Percentiles rank a stretch among this genome's conserved stretches.
Evolutionary conservation across 2,113 vertebrate species (phyloP).

Genomic region (Syngnathus scovelli): DNA sequence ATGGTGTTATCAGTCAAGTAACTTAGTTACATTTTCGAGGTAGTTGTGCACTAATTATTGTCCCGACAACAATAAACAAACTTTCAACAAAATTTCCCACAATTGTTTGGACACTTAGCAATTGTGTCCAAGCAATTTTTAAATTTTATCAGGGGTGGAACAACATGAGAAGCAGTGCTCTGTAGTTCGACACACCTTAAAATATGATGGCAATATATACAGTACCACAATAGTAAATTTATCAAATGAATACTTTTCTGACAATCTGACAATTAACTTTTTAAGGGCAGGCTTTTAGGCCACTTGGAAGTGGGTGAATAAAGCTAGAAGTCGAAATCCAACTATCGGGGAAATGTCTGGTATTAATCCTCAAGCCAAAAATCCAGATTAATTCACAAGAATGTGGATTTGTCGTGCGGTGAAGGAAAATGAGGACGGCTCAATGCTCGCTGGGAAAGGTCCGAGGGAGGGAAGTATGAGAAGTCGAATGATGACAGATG

Average conservation of each 20-base stretch:
- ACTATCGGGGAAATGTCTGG: neutral
- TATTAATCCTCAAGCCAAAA: neutral
- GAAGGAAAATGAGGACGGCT: constrained; percentile 10
- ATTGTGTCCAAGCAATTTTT: neutral
- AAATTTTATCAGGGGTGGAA: neutral
- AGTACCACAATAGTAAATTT: too few relatives aligned
- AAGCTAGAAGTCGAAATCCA: neutral
- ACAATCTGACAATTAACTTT: neutral
- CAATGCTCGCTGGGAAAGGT: constrained; percentile 22
- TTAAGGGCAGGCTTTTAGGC: too few relatives aligned
- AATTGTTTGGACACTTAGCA: neutral
- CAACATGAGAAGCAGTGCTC: neutral
- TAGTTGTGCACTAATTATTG: too few relatives aligned
- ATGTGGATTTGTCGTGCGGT: neutral
- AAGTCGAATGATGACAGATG: constrained; percentile 45
- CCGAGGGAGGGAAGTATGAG: constrained; percentile 24
- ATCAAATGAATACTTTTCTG: neutral
- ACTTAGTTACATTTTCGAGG: too few relatives aligned
- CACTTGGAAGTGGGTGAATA: neutral
- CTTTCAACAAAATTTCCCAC: neutral
- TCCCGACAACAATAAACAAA: neutral
- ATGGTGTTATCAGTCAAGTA: too few relatives aligned
- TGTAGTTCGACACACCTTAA: too few relatives aligned
- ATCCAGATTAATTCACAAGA: neutral
- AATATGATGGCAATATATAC: neutral